Base-by-base conservation (phyloP, 1,140 invertebrate genomes). In the Cydia fagiglandana region DNA sequence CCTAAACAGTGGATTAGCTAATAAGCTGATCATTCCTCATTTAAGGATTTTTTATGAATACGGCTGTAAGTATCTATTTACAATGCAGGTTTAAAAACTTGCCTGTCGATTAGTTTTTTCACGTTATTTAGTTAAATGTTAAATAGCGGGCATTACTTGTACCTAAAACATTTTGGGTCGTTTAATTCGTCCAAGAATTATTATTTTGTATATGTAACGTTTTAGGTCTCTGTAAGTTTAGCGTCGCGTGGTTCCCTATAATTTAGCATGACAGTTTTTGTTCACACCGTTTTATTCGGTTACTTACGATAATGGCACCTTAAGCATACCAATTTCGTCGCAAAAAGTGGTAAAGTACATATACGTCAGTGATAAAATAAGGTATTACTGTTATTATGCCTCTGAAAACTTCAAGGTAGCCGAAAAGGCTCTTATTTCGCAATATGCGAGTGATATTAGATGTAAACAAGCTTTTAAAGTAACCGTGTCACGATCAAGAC, bases 11-110 rank as follows among this genome's bases (percentile, higher is more conserved):
- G n/a, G n/a, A n/a, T n/a, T n/a, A n/a, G n/a, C n/a, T n/a, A n/a
- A n/a, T n/a, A n/a, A n/a, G n/a, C n/a, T n/a, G n/a, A n/a, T n/a
- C n/a, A n/a, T n/a, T n/a, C n/a, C n/a, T n/a, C n/a, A n/a, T n/a
- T n/a, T n/a, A n/a, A n/a, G n/a, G n/a, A n/a, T n/a, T n/a, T n/a
- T n/a, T n/a, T n/a, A n/a, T n/a, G n/a, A n/a, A n/a, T n/a, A n/a
- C n/a, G n/a, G n/a, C n/a, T n/a, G n/a, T n/a, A 24, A 24, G 75
- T 74, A 50, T 30, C 30, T 78, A 38, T 76, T 24, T 24, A 70
- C 28, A 17, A 34, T 70, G 66, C 13, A 68, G 64, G 24, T 13
- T 68, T 70, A n/a, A 70, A 70, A 34, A 7, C 30, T 38, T n/a
- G 66, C 66, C 10, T 70, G 38, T 38, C 30, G 5, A 68, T 68